Conservation (phyloP, 2,888 invertebrate genomes). For the Myopa testacea region DNA sequence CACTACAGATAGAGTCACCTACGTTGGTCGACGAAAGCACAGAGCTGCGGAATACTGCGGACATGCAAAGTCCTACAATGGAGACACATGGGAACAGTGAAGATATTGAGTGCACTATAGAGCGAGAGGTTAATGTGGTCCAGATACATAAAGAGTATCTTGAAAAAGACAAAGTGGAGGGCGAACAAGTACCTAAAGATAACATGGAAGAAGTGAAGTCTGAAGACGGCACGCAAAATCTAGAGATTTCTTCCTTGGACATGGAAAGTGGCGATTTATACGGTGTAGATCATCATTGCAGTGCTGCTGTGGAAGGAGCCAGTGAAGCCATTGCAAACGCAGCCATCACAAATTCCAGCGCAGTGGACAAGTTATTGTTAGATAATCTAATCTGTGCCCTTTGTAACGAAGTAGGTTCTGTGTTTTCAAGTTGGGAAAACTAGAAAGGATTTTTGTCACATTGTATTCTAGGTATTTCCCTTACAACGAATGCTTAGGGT, state of each 20-base stretch:
- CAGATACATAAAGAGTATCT: background rate
- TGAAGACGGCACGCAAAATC: background rate
- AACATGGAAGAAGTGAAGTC: background rate
- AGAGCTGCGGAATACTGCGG: too few species aligned
- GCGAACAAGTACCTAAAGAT: background rate
- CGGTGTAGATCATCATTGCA: background rate
- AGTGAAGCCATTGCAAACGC: too few species aligned
- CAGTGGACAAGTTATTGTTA: slow-evolving; percentile 36
- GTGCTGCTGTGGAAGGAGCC: too few species aligned
- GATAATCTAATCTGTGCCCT: slow-evolving; percentile 40
- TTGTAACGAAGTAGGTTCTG: slow-evolving; percentile 43
- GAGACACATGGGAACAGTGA: background rate
- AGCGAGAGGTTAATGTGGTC: background rate
- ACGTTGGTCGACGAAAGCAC: background rate
- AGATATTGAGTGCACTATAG: background rate
- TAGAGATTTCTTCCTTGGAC: background rate
- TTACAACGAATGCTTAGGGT: slow-evolving; percentile 43
- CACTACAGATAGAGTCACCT: background rate
- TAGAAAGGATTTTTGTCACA: background rate
- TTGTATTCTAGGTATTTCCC: slow-evolving; percentile 41
- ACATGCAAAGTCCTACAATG: background rate
- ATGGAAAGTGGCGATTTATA: slow-evolving; percentile 7
- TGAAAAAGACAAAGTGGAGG: background rate
- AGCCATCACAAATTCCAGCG: background rate
- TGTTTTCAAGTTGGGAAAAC: background rate